A percentile compares a stretch with the other conserved stretches of the same genome.
These are phyloP conservation scores for Zophobas atratus DNA, from an alignment of 1,140 invertebrate species.

Conservation along the genomic window DNA sequence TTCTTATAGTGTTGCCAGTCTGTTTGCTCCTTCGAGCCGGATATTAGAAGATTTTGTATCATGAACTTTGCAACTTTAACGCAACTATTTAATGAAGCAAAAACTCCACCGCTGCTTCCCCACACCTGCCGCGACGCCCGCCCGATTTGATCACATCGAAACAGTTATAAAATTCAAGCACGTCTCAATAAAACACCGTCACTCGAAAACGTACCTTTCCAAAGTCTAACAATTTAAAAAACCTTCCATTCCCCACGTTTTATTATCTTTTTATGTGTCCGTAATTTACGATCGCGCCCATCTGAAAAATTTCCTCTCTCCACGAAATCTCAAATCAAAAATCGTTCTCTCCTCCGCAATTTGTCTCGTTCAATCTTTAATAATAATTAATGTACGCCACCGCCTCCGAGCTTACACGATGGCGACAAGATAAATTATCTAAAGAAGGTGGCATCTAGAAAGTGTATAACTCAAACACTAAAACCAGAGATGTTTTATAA, in stretches of 20 bases:
- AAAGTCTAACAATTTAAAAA: neutral
- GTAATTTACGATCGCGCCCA: constrained; percentile 22
- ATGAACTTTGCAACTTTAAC: no score
- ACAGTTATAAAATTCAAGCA: neutral
- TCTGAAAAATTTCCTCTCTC: neutral
- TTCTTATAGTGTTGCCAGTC: no score
- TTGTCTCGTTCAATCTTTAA: constrained; percentile 31
- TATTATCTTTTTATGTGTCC: constrained; percentile 12
- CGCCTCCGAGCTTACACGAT: constrained; percentile 31
- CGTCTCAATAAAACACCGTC: neutral
- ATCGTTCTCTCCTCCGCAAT: constrained; percentile 12
- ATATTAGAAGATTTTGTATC: neutral
- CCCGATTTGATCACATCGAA: neutral
- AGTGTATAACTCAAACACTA: constrained; percentile 37
- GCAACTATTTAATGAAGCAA: no score
- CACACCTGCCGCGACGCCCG: neutral
- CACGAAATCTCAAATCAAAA: constrained; percentile 17
- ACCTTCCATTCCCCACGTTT: neutral
- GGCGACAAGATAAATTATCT: constrained; percentile 40
- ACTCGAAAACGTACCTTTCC: neutral
- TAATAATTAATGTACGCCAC: constrained; percentile 38
- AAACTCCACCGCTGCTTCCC: no score
- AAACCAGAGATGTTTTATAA: constrained; percentile 49
- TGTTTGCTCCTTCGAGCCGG: neutral
- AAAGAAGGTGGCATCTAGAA: constrained; percentile 35